Base-by-base conservation (phyloP, 2,113 vertebrate species). In the Xiphophorus hellerii region DNA sequence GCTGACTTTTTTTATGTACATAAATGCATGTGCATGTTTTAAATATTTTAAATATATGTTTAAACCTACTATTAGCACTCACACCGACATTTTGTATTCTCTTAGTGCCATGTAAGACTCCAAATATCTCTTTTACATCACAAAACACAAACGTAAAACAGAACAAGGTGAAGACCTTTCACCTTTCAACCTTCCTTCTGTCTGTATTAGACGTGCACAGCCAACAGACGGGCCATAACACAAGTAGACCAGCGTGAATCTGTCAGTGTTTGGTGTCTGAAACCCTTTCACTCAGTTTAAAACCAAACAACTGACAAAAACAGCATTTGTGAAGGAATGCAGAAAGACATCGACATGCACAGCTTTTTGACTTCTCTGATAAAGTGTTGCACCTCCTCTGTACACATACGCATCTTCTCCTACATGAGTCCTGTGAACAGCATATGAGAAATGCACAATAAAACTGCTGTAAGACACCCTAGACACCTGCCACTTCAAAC, bases 401-500 rank as follows among this genome's bases (percentile, higher is more conserved):
- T 17, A 62, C 62, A 1, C 33, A 15, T 15, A 73, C 66, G 82
- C 66, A 78, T 60, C 25, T 28, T n/a, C 54, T 2, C 0, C 48
- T 0, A 5, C 73, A 58, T 67, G 69, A 71, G 67, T 35, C 75
- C 68, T 69, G 72, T 79, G 74, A 42, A 76, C 63, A 22, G 30
- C 48, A 68, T 28, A 54, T 63, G 87, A 89, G 90, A 93, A 93
- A 92, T 84, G 81, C 80, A 70, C 86, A 89, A 93, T 92, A 92
- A 90, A 89, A 84, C 66, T 80, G 80, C 91, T 86, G 90, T 82
- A 85, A 86, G 89, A 92, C 70, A 89, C 82, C 83, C 66, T 42
- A 62, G 66, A 87, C 90, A 92, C 92, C 93, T 93, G 92, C 86
- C 90, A 94, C 92, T 92, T 95, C 89, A 93, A 93, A 93, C 84